Percentiles rank a stretch among this genome's conserved stretches.
These are phyloP conservation scores for Himalopsyche japonica DNA, from an alignment of 2,888 invertebrate genomes.

Conservation along the genomic window DNA sequence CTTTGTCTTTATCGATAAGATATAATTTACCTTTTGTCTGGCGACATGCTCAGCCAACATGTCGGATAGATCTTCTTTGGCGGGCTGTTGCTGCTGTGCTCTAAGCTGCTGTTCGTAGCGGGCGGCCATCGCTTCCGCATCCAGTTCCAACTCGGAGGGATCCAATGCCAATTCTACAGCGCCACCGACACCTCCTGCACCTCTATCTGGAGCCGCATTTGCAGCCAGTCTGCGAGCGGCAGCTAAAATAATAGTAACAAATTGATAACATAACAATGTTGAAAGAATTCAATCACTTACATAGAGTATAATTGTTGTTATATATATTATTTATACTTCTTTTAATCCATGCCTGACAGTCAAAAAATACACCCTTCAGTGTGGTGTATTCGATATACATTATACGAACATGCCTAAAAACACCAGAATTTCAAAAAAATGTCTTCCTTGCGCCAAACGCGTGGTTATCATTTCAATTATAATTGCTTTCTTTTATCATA, in stretches of 20 bases:
- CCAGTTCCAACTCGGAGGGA: conserved; percentile 95
- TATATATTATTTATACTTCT: too few relatives aligned
- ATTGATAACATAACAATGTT: neutral
- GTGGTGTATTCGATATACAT: too few relatives aligned
- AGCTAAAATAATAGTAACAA: conserved; percentile 23
- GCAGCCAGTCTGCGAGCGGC: conserved; percentile 46
- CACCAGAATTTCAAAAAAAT: too few relatives aligned
- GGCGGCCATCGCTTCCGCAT: conserved; percentile 93
- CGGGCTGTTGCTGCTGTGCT: conserved; percentile 85
- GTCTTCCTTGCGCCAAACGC: too few relatives aligned
- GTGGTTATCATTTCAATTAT: too few relatives aligned
- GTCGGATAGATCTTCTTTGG: conserved; percentile 94
- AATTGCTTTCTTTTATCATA: too few relatives aligned
- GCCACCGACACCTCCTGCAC: conserved; percentile 50
- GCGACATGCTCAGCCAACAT: conserved; percentile 99
- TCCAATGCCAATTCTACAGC: conserved; percentile 94
- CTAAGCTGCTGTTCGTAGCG: conserved; percentile 95
- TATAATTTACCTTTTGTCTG: conserved; percentile 78
- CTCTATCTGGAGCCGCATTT: conserved; percentile 42
- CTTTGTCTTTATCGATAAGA: too few relatives aligned
- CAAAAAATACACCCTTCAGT: too few relatives aligned
- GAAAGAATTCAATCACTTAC: too few relatives aligned
- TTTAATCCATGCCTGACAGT: too few relatives aligned
- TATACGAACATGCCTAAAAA: too few relatives aligned
- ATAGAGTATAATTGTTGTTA: too few relatives aligned